A percentile compares a stretch with the other conserved stretches of the same genome.
Evolutionary conservation across 2,888 invertebrate genomes (phyloP).

Genomic region (Drosophila parthenogenetica): DNA sequence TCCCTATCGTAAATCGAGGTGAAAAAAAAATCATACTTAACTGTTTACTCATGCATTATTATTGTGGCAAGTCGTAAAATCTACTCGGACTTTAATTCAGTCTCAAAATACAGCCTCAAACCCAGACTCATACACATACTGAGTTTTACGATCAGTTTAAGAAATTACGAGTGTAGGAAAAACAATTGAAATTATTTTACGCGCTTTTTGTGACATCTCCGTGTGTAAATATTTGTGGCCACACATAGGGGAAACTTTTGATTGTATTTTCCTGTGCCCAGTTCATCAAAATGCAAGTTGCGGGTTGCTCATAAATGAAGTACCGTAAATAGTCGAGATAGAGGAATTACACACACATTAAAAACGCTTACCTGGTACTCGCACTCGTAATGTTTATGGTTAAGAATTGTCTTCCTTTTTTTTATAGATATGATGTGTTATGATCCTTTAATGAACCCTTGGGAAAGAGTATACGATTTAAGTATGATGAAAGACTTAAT

Average conservation of each 20-base stretch:
- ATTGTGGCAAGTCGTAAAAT: slow-evolving; percentile 9
- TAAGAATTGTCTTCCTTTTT: not conserved
- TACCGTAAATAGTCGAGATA: slow-evolving; percentile 7
- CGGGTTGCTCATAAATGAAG: slow-evolving; percentile 10
- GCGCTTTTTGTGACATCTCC: slow-evolving; percentile 34
- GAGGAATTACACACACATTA: slow-evolving; percentile 11
- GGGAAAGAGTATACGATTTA: too few relatives aligned
- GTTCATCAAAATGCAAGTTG: slow-evolving; percentile 7
- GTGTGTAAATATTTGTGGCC: slow-evolving; percentile 51
- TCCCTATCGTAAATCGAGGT: slow-evolving; percentile 35
- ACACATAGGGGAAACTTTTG: slow-evolving; percentile 10
- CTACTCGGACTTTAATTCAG: too few relatives aligned
- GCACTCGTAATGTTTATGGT: not conserved
- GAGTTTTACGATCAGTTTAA: slow-evolving; percentile 47
- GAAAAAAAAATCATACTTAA: slow-evolving; percentile 19
- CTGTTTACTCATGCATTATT: slow-evolving; percentile 5
- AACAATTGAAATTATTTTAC: slow-evolving; percentile 29
- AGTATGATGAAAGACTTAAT: too few relatives aligned
- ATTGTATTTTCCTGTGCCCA: not conserved
- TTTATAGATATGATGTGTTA: not conserved
- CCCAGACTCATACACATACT: not conserved
- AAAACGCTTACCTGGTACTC: slow-evolving; percentile 7
- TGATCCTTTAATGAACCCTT: not conserved
- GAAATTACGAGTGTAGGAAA: slow-evolving; percentile 4
- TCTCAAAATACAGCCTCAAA: not conserved